A percentile compares a stretch with the other conserved stretches of the same genome.
These are phyloP conservation scores for Antennarius striatus DNA, from an alignment of 2,113 vertebrate genomes.

Conservation along the genomic window DNA sequence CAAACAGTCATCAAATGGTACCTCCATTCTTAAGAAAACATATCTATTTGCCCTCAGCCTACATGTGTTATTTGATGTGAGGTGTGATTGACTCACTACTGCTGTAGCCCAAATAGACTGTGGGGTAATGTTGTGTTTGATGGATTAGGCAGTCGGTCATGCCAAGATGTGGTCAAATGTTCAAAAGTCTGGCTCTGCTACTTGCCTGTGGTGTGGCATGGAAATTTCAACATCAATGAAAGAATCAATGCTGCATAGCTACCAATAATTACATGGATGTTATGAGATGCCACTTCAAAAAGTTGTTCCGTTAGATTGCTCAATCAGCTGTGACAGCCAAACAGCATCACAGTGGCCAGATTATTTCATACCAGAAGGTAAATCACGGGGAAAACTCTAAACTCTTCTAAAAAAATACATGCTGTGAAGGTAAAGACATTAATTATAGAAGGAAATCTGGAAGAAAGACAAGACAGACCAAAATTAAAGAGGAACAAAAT, in stretches of 20 bases:
- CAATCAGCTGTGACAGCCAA: not conserved
- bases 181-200: not conserved
- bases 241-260: not conserved
- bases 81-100: not conserved
- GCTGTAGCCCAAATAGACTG: not conserved
- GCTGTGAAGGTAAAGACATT: conserved; percentile 13
- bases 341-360: not conserved
- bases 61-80: not conserved
- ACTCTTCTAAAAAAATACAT: conserved; percentile 3
- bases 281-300: not conserved
- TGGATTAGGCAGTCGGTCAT: no score
- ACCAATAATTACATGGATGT: not conserved
- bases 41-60: no score
- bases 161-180: not conserved
- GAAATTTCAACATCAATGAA: not conserved
- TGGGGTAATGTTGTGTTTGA: not conserved
- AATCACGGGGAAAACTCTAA: not conserved
- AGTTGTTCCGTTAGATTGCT: not conserved
- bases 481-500: conserved; percentile 1
- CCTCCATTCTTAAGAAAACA: no score
- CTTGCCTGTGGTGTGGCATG: not conserved
- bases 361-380: conserved; percentile 2
- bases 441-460: not conserved
- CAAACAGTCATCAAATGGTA: no score
- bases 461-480: conserved; percentile 1